Evolutionary conservation across 2,888 invertebrate genomes (phyloP).

Genomic region (Caenorhabditis wallacei): DNA sequence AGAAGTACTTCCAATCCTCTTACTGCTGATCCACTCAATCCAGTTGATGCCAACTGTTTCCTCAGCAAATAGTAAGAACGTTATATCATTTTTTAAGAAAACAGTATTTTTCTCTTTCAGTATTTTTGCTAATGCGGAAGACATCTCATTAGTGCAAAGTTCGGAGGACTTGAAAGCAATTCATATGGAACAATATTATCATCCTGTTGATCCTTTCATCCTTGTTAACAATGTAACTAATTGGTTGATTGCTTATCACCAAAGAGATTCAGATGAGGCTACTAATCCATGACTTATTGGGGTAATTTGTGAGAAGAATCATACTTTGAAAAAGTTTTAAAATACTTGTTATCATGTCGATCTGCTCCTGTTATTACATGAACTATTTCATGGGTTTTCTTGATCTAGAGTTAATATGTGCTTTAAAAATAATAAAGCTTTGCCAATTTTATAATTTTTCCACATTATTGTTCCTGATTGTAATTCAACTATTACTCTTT

Average conservation of each 20-base stretch:
- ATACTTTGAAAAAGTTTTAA: too few relatives aligned
- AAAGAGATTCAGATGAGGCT: constrained; percentile 2
- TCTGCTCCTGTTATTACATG: too few relatives aligned
- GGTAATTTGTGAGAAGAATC: too few relatives aligned
- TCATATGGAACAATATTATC: constrained; percentile 21
- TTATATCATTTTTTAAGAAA: neutral
- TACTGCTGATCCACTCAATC: neutral
- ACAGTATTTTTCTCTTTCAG: constrained; percentile 6
- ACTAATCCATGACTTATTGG: too few relatives aligned
- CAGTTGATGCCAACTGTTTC: neutral
- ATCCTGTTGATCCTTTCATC: constrained; percentile 27
- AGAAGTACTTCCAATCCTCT: constrained; percentile 33
- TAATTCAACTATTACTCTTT: too few relatives aligned
- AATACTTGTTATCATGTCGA: too few relatives aligned
- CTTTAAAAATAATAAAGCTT: too few relatives aligned
- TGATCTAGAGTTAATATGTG: too few relatives aligned
- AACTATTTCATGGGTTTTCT: too few relatives aligned
- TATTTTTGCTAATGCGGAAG: neutral
- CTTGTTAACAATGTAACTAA: neutral
- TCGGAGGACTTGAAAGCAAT: neutral
- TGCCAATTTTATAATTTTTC: too few relatives aligned
- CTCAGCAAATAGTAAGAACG: constrained; percentile 10
- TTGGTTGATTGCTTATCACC: constrained; percentile 1
- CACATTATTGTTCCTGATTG: too few relatives aligned
- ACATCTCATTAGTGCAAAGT: neutral